phyloP scores from a whole-genome alignment of 1,140 invertebrate species.

The Achatina immaculata region DNA sequence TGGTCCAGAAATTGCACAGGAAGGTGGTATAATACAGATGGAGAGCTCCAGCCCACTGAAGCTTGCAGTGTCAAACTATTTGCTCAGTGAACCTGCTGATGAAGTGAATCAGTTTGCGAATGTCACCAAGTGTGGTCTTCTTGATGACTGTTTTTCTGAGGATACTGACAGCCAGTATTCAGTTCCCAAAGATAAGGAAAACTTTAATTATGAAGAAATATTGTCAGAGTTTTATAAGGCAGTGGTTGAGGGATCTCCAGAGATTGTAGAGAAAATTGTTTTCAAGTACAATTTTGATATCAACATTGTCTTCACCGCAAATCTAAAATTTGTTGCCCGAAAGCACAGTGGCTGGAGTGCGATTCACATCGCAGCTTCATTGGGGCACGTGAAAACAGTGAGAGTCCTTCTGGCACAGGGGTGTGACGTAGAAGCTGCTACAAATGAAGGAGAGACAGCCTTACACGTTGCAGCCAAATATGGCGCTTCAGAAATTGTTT shows the following conservation, averaged over 20 bases:
- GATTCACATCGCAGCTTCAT: slow-evolving; percentile 49
- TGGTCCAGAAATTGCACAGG: not conserved
- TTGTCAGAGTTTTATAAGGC: slow-evolving; percentile 41
- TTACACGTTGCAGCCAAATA: slow-evolving; percentile 56
- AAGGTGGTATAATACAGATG: not conserved
- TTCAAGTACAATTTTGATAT: slow-evolving; percentile 41
- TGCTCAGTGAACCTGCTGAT: not conserved
- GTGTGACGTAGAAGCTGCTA: slow-evolving; percentile 41
- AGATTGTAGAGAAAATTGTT: slow-evolving; percentile 44
- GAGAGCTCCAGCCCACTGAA: not conserved
- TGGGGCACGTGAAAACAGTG: slow-evolving; percentile 42
- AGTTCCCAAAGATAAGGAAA: slow-evolving; percentile 1
- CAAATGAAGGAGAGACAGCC: slow-evolving; percentile 53
- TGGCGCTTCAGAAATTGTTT: slow-evolving; percentile 49
- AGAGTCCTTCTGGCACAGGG: slow-evolving; percentile 44
- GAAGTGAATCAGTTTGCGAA: not conserved
- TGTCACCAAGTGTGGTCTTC: not conserved
- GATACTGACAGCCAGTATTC: not conserved
- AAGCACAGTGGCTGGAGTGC: slow-evolving; percentile 44
- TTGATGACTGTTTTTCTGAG: not conserved
- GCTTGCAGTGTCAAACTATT: not conserved
- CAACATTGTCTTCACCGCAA: slow-evolving; percentile 48
- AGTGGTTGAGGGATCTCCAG: slow-evolving; percentile 40
- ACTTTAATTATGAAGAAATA: not conserved
- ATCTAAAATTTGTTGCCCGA: slow-evolving; percentile 42